Evolutionary conservation across 64 coral and sea anemone species (phyloP), one percentile per base, ranked within the genome.

Genomic region (Montipora sp.): DNA sequence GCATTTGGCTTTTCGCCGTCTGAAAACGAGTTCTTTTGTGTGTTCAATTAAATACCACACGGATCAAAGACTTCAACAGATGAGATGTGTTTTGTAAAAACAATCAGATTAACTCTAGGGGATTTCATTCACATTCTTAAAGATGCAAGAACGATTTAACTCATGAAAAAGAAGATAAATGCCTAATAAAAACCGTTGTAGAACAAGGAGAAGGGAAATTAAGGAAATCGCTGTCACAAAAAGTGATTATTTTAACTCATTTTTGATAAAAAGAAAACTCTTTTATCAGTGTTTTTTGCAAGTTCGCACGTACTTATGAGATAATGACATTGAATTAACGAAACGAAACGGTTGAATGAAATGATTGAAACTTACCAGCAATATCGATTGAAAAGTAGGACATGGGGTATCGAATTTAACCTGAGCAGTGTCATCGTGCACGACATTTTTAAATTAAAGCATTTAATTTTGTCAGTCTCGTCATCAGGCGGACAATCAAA

Each of bases 121-220:
- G 44, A 22, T 72, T 48, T 85, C 47, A 20, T 49, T 83, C 20
- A 47, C 60, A 47, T 13, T n/a, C 43, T 16, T 20, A 48, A 18
- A 18, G 23, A 83, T 67, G 58, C 24, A 71, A 71, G 48, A 71
- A 85, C 18, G 49, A 48, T 66, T 83, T 72, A 49, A 71, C 47
- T 15, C 61, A 36, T 24, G 16, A n/a, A 36, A 68, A 71, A 85
- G 47, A 46, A 71, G 82, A 85, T 85, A 85, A 85, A n/a, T 7
- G 82, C 66, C 36, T 7, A 85, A 72, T 85, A 71, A 85, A 78
- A 85, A 65, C 5, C 20, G 70, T 85, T 72, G 4, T 50, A 27
- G 58, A 83, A 18, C 27, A 48, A 18, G 9, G 60, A 71, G 45
- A 19, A 67, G 82, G 44, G 63, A 85, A 48, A 71, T 71, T 71